Base-by-base conservation (phyloP, 2,888 invertebrate genomes). In the Euproctis similis region DNA sequence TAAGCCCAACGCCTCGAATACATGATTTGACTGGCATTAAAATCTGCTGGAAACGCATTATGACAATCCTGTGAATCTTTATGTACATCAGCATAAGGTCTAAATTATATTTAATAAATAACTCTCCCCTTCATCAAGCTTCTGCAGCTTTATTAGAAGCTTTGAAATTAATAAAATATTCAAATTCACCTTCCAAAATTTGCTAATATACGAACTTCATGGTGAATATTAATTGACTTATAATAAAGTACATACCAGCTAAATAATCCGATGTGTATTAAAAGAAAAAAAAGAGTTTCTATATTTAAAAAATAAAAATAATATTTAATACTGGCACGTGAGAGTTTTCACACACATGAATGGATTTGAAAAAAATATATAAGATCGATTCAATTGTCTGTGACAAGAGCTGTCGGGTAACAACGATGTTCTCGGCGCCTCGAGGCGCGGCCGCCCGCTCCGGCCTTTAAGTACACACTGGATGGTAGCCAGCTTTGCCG, bases 401-500 rank as follows among this genome's bases (percentile, higher is more conserved):
- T 10, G 13, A 31, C 31, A 39, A 36, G 34, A 49, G 51, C 53
- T 46, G 36, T 29, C 32, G 46, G 44, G 45, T 51, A 44, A 31
- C 50, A 36, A 39, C 46, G 44, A 42, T 46, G 36, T 36, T 36
- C 42, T 45, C 38, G 28, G 31, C 31, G 48, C 42, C 31, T 31
- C 36, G 32, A 30, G 51, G 53, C 59, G 54, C 74, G 74, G 43
- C 63, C 57, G 56, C 50, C 56, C 70, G 41, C 55, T 43, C 39
- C 64, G 64, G 56, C 58, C 42, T 64, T 50, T 62, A 66, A 64
- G 61, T 65, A 66, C 65, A 61, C 61, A 78, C 78, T 78, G 76
- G 55, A 56, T 53, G 65, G 66, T 69, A 71, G 55, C n/a, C n/a
- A n/a, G n/a, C 61, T 61, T 57, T 75, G 75, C 76, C 69, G 75